Evolutionary conservation across 2,888 invertebrate genomes (phyloP), one percentile per base, ranked within the genome.

Genomic region (Ennomos fuscantarius): DNA sequence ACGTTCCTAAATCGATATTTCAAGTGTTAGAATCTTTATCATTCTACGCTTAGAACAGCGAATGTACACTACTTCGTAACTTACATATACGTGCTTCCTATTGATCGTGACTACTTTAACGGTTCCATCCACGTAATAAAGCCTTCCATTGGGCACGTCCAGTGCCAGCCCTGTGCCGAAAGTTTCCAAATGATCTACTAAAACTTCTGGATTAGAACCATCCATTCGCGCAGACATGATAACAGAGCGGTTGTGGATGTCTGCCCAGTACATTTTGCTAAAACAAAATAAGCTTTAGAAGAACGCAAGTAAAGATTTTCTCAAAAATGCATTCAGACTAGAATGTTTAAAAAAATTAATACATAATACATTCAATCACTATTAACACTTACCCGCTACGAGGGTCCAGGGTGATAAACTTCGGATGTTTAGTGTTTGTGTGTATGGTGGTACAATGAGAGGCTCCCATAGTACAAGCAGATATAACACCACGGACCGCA

Each of bases 241-340:
- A 73, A 95, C 93, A 0, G 96, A 94, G 9, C 86, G 89, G 0
- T 84, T 72, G 3, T 96, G 96, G 96, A 97, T 98, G 82, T 99
- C 98, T 0, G 97, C 95, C 98, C 98, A 99, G 86, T 95, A 99
- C 95, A 99, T 96, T 70, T 93, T 88, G 1, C 97, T 97, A 73
- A 0, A 64, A 58, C 50, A 13, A 39, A 24, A 6, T 24, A 24
- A 24, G 6, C 24, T 24, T 24, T 24, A 24, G 24, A 24, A 24
- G 5, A 24, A 3, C 24, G 2, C 34, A 33, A 2, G 2, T n/a
- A 3, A 3, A 24, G 32, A 39, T 11, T 37, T 13, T 33, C 8
- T 11, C n/a, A n/a, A n/a, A n/a, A n/a, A n/a, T n/a, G n/a, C n/a
- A n/a, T n/a, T n/a, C n/a, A n/a, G n/a, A n/a, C n/a, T n/a, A n/a